phyloP scores from a whole-genome alignment of 2,888 invertebrate species.

The Andrena fulva region DNA sequence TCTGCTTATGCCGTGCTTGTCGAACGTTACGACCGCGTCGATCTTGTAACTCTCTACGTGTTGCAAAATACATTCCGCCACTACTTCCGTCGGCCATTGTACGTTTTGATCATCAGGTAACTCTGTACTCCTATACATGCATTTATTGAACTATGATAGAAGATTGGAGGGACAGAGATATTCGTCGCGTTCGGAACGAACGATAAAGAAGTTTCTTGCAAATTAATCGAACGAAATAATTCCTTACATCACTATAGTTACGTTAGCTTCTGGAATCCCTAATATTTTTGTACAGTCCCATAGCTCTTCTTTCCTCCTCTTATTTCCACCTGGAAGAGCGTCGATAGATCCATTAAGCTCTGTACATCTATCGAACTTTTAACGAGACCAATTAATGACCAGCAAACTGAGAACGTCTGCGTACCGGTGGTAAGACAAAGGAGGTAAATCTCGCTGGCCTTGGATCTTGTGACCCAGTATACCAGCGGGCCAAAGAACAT shows the following conservation, averaged over 20 bases:
- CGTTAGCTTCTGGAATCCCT: conserved; percentile 91
- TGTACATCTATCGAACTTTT: neutral
- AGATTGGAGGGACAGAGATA: conserved; percentile 43
- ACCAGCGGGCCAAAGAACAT: conserved; percentile 99
- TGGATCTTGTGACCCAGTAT: conserved; percentile 88
- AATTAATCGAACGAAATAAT: conserved; percentile 7
- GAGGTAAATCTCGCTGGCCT: conserved; percentile 90
- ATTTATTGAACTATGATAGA: conserved; percentile 79
- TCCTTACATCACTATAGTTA: conserved; percentile 87
- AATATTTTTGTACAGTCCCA: conserved; percentile 92
- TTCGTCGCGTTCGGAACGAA: conserved; percentile 18
- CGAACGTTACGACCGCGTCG: conserved; percentile 96
- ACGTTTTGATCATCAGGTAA: conserved; percentile 91
- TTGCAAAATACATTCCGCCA: conserved; percentile 88
- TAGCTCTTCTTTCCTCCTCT: conserved; percentile 90
- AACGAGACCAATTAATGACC: neutral
- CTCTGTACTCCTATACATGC: conserved; percentile 88
- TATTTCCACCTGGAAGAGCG: conserved; percentile 79
- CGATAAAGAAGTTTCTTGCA: neutral
- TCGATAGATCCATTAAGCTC: conserved; percentile 40
- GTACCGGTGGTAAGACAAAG: conserved; percentile 94
- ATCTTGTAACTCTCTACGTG: conserved; percentile 91
- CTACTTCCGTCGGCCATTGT: conserved; percentile 90
- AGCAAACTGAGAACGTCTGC: conserved; percentile 2
- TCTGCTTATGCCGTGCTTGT: conserved; percentile 95